Evolutionary conservation across 2,797 vertebrate species (phyloP).

Genomic region (Odontamblyopus lacepedii): DNA sequence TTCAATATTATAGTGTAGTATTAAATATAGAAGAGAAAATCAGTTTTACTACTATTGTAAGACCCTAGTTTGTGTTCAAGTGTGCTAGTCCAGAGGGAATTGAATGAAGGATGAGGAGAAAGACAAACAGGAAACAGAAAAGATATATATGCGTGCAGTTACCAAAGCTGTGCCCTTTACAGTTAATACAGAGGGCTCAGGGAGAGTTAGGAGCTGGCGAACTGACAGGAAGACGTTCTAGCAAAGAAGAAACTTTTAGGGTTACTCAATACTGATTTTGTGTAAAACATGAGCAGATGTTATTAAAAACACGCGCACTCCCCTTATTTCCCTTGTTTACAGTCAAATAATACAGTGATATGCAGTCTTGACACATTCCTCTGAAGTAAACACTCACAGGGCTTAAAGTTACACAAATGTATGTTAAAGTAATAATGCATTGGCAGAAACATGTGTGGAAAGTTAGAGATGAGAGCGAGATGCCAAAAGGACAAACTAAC

Average conservation of each 20-base stretch:
- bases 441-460: constrained; percentile 13
- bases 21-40: background rate
- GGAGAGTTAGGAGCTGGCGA: constrained; percentile 34
- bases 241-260: background rate
- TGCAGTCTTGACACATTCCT: background rate
- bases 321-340: constrained; percentile 3
- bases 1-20: background rate
- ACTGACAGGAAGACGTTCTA: constrained; percentile 1
- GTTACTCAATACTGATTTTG: constrained; percentile 9
- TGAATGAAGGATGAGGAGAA: constrained; percentile 12
- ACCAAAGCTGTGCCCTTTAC: constrained; percentile 49
- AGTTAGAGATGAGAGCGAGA: constrained; percentile 19
- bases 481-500: constrained; percentile 36
- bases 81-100: constrained; percentile 9
- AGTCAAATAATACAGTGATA: background rate
- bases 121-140: constrained; percentile 18
- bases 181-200: constrained; percentile 54
- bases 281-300: constrained; percentile 3
- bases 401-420: constrained; percentile 1
- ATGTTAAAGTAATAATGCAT: constrained; percentile 3
- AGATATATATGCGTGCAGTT: constrained; percentile 44
- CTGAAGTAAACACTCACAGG: background rate
- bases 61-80: constrained; percentile 18
- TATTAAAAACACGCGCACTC: background rate
- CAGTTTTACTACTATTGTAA: constrained; percentile 3